A percentile compares a stretch with the other conserved stretches of the same genome.
Conservation (phyloP, 1,140 invertebrate genomes). For the Neodiprion fabricii region DNA sequence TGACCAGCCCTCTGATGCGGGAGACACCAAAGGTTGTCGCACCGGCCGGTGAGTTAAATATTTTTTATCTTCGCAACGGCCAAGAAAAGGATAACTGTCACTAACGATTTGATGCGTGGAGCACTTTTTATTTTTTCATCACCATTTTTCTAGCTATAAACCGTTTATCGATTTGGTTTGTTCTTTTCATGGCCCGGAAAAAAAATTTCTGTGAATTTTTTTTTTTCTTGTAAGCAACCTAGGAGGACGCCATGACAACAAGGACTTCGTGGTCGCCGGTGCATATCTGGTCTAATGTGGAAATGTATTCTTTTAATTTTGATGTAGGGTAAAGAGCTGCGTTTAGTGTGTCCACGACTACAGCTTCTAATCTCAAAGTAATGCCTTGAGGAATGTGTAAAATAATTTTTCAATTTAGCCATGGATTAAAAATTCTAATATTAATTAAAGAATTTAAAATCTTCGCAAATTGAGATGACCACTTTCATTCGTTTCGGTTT, state of each 20-base stretch:
- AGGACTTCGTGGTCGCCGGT: constrained; percentile 44
- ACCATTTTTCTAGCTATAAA: constrained; percentile 8
- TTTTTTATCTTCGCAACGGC: constrained; percentile 45
- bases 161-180: constrained; percentile 46
- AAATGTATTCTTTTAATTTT: constrained; percentile 33
- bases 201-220: constrained; percentile 40
- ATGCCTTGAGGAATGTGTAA: constrained; percentile 22
- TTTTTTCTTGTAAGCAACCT: constrained; percentile 41
- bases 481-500: neutral
- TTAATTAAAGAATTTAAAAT: neutral
- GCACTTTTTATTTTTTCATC: constrained; percentile 25
- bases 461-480: constrained; percentile 4
- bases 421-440: constrained; percentile 11
- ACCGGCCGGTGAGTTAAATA: constrained; percentile 64
- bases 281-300: constrained; percentile 29
- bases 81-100: constrained; percentile 60
- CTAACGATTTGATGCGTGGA: constrained; percentile 14
- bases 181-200: constrained; percentile 59
- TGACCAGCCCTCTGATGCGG: constrained; percentile 93
- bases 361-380: constrained; percentile 15
- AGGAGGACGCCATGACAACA: constrained; percentile 46
- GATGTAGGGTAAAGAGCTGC: constrained; percentile 32
- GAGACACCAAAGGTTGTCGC: constrained; percentile 64
- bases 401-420: constrained; percentile 18
- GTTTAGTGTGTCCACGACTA: constrained; percentile 40